Evolutionary conservation across 2,113 vertebrate species (phyloP).

Genomic region (Zeus faber): DNA sequence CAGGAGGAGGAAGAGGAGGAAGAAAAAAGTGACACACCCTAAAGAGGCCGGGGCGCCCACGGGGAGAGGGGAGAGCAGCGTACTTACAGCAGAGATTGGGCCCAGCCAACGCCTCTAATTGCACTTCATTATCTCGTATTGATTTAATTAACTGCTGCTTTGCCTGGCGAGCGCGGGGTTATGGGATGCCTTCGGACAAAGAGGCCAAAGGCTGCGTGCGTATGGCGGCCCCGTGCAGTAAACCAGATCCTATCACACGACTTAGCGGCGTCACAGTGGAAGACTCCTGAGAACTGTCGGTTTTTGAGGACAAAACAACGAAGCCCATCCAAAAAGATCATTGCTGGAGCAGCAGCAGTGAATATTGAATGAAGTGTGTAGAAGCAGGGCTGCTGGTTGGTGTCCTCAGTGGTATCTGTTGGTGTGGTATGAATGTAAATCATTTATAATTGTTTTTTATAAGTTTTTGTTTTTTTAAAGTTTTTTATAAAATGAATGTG

Average conservation of each 20-base stretch:
- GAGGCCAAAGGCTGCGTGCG: conserved; percentile 42
- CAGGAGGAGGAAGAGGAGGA: conserved; percentile 27
- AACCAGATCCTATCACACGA: conserved; percentile 43
- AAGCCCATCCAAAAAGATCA: no score
- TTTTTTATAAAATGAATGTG: no score
- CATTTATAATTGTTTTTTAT: no score
- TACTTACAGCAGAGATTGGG: conserved; percentile 92
- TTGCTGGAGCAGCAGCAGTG: no score
- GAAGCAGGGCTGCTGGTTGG: no score
- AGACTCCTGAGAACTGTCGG: no score
- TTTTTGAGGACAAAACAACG: no score
- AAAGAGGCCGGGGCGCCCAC: conserved; percentile 89
- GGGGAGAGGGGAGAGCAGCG: conserved; percentile 81
- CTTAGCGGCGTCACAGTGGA: conserved; percentile 48
- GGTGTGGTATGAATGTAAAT: no score
- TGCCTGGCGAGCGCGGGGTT: conserved; percentile 81
- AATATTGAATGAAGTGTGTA: no score
- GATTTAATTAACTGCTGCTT: conserved; percentile 95
- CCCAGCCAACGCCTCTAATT: conserved; percentile 93
- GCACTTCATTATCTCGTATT: conserved; percentile 98
- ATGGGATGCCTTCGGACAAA: conserved; percentile 84
- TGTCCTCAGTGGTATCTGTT: no score
- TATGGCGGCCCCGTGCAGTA: conserved; percentile 31
- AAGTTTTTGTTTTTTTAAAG: no score
- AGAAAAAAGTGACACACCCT: conserved; percentile 71